phyloP scores from a whole-genome alignment of 2,113 vertebrate genomes.

The Otis tarda region DNA sequence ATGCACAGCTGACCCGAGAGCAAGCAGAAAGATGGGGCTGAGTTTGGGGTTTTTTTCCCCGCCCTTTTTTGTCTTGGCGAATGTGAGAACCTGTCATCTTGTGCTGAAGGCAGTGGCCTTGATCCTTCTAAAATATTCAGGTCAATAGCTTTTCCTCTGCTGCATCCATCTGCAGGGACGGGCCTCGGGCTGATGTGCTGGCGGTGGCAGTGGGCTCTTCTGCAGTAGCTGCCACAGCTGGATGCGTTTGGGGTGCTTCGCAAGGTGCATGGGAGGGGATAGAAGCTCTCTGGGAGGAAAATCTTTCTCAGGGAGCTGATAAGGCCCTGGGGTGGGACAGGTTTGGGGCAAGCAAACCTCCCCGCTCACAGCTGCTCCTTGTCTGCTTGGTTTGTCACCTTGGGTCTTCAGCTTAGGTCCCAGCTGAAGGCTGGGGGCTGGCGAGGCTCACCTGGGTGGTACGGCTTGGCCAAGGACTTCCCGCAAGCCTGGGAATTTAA shows the following conservation, averaged over 20 bases:
- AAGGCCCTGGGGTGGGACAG: neutral
- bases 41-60: neutral
- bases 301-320: neutral
- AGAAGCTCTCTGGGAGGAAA: neutral
- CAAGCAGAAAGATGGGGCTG: neutral
- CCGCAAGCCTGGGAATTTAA: neutral
- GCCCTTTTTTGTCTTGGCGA: fast-evolving
- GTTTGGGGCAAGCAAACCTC: neutral
- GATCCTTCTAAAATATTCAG: constrained; percentile 67
- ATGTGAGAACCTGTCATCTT: constrained; percentile 18
- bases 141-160: constrained; percentile 49
- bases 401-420: neutral
- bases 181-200: neutral
- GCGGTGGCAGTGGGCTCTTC: neutral
- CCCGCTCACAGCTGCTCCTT: neutral
- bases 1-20: neutral
- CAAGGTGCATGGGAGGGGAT: neutral
- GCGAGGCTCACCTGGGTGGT: neutral
- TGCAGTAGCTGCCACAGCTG: neutral
- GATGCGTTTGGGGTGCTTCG: neutral
- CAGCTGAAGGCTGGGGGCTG: neutral
- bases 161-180: neutral
- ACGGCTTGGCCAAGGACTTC: neutral
- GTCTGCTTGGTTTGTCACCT: neutral
- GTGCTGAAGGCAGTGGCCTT: constrained; percentile 50